A percentile compares a stretch with the other conserved stretches of the same genome.
Conservation (phyloP, 2,113 vertebrate species). For the Pseudois nayaur region DNA sequence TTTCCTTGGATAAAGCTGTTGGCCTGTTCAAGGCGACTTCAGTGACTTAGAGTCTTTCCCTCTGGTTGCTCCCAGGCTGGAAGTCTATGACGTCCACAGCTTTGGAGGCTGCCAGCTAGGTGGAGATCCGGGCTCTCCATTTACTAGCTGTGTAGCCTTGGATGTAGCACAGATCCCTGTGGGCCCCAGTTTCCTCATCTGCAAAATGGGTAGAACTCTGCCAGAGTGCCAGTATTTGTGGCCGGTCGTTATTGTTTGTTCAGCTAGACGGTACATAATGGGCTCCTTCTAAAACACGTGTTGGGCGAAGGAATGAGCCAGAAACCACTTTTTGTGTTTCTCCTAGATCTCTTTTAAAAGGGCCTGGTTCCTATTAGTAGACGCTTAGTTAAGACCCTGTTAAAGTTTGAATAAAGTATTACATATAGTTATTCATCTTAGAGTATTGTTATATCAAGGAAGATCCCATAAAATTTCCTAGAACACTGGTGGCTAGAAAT, state of each 20-base stretch:
- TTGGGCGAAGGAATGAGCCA: too few species aligned
- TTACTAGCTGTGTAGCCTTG: too few species aligned
- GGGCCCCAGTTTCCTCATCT: neutral
- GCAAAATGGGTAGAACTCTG: neutral
- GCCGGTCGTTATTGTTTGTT: accelerated
- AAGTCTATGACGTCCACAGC: neutral
- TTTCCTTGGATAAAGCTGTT: neutral
- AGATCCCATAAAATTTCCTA: neutral
- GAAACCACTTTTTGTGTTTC: neutral
- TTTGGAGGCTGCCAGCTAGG: neutral
- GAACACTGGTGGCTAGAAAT: neutral
- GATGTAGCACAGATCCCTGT: neutral
- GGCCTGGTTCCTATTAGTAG: neutral
- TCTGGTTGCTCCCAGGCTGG: neutral
- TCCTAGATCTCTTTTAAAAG: neutral
- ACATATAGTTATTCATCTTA: neutral
- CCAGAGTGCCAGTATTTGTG: neutral
- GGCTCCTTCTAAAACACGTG: neutral
- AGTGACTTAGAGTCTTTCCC: too few species aligned
- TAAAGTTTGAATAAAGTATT: neutral
- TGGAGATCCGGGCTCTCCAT: too few species aligned
- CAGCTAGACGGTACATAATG: neutral
- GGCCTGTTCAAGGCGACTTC: accelerated
- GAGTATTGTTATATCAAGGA: neutral
- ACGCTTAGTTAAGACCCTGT: neutral